Base-by-base conservation (phyloP, 1,140 invertebrate species). In the Drosophila bipectinata region DNA sequence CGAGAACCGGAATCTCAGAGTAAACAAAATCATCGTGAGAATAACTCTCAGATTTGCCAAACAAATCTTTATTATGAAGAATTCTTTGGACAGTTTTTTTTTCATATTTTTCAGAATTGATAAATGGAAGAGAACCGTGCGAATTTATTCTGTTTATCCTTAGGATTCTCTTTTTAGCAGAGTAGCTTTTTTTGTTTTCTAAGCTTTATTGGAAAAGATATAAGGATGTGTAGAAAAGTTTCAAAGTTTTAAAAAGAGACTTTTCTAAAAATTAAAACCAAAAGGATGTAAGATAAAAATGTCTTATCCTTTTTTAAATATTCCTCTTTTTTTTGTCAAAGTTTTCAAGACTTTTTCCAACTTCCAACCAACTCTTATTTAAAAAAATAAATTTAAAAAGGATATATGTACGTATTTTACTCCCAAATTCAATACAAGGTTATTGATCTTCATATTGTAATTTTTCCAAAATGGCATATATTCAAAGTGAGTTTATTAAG, bases 21-120 rank as follows among this genome's bases (percentile, higher is more conserved):
- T 74, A 74, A 74, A 74, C 72, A 74, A 64, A 64, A 39, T 56
- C 72, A 45, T 74, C 45, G 71, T 74, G 72, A 48, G 72, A 74
- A 47, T 10, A 63, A 45, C 34, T 7, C n/a, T 5, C 9, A 2
- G 18, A 47, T 14, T 24, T 18, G 39, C 41, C 49, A 49, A 63
- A 63, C 59, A 56, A 51, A 64, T 45, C 41, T 53, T 4, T 53
- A 41, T 44, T 56, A 64, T 73, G 72, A n/a, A 39, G 34, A 49
- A 49, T 41, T 54, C 30, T 45, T 45, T 4, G 4, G 39, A 3
- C 14, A 32, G 39, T 21, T 49, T 59, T n/a, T 15, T 64, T 44
- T 30, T 28, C 6, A 28, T 28, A 28, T 28, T 28, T 28, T 28
- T 28, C 26, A 14, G 34, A 37, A 37, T 8, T n/a, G n/a, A 4